Percentiles rank a stretch among this genome's conserved stretches.
phyloP scores from a whole-genome alignment of 2,797 vertebrate genomes.

The Steatocranus sp. region DNA sequence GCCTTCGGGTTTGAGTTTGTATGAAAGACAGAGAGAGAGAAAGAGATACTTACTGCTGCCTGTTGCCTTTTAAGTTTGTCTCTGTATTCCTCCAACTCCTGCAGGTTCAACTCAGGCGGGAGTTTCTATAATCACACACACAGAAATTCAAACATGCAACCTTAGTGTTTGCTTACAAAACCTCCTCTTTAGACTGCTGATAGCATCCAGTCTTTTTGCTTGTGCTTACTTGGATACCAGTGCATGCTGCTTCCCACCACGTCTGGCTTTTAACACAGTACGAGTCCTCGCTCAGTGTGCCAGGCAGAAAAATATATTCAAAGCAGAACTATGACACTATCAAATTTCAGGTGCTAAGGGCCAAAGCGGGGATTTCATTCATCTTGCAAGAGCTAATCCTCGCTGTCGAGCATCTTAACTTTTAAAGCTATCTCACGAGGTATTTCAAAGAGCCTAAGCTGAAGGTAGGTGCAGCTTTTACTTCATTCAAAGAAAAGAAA shows the following conservation, averaged over 20 bases:
- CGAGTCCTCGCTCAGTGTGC: not conserved
- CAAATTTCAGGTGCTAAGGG: not conserved
- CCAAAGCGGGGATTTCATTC: not conserved
- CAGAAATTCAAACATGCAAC: conserved; percentile 12
- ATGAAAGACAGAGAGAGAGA: not conserved
- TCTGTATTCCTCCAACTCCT: conserved; percentile 91
- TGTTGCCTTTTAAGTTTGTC: conserved; percentile 94
- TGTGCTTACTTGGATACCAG: not conserved
- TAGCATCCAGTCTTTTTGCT: not conserved
- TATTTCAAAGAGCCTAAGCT: not conserved
- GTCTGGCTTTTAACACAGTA: not conserved
- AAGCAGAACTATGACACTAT: not conserved
- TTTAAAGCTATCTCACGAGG: not conserved
- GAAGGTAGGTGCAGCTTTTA: not conserved
- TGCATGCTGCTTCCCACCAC: not conserved
- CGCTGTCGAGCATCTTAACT: not conserved
- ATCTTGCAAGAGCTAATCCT: conserved; percentile 7
- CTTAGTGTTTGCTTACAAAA: not conserved
- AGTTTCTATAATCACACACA: conserved; percentile 81
- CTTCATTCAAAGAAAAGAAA: not conserved
- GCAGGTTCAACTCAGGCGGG: conserved; percentile 89
- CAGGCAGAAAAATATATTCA: not conserved
- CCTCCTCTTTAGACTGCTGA: not conserved
- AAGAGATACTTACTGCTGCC: conserved; percentile 84
- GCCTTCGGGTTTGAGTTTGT: not conserved